phyloP scores from a whole-genome alignment of 2,113 vertebrate genomes.

The Phalacrocorax pelagicus region DNA sequence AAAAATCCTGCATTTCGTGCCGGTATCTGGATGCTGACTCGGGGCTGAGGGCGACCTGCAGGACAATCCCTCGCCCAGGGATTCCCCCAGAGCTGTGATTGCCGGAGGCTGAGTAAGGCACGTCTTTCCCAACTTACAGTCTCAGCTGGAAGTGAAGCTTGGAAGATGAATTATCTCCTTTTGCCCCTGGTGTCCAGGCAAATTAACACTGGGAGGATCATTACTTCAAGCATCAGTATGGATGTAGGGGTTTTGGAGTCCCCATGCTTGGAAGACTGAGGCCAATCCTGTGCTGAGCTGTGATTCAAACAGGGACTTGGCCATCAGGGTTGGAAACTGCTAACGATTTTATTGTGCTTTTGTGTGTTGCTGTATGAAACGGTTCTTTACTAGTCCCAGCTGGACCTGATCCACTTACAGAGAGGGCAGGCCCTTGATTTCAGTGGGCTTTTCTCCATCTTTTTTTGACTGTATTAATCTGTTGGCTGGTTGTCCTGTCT shows the following conservation, averaged over 20 bases:
- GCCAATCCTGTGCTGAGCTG: not conserved
- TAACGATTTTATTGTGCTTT: constrained; percentile 7
- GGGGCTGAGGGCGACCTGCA: not conserved
- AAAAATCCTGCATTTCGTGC: not conserved
- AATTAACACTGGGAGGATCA: not conserved
- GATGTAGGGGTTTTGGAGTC: not conserved
- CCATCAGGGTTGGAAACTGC: not conserved
- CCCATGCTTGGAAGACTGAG: not conserved
- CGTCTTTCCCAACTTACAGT: not conserved
- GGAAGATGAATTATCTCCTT: not conserved
- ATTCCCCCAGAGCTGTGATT: not conserved
- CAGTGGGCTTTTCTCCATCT: not conserved
- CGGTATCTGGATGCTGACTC: not conserved
- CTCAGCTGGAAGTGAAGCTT: not conserved
- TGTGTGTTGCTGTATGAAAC: constrained; percentile 9
- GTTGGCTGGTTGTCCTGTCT: not conserved
- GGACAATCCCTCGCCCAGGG: not conserved
- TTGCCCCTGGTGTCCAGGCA: not conserved
- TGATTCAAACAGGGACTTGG: not conserved
- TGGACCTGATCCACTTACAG: not conserved
- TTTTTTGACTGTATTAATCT: not conserved
- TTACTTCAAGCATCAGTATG: not conserved
- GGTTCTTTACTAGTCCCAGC: not conserved
- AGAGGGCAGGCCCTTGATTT: not conserved
- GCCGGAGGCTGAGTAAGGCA: not conserved